Conservation (phyloP, 1,140 invertebrate genomes). For the Drosophila nasuta region DNA sequence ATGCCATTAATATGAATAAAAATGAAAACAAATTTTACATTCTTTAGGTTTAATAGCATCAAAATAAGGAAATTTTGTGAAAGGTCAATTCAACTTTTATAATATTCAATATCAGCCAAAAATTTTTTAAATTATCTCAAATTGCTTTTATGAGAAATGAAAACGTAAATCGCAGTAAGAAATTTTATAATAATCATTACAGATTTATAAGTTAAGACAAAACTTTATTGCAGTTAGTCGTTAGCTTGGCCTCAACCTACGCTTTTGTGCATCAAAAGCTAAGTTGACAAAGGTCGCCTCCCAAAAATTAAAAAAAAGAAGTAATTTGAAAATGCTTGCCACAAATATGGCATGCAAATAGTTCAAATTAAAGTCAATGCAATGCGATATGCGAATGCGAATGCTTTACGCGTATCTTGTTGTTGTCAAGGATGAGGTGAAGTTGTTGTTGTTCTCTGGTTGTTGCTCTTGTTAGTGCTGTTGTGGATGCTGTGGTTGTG, state of each 20-base stretch:
- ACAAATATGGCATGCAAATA: conserved; percentile 49
- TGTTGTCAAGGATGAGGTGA: neutral
- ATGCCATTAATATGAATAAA: too few relatives aligned
- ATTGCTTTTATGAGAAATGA: too few relatives aligned
- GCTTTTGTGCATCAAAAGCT: conserved; percentile 46
- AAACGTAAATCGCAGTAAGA: too few relatives aligned
- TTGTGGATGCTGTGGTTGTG: conserved; percentile 35
- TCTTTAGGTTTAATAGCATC: too few relatives aligned
- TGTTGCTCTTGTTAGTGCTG: conserved; percentile 12
- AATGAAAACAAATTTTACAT: too few relatives aligned
- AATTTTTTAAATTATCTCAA: too few relatives aligned
- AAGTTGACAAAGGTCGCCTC: conserved; percentile 31
- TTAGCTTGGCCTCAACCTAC: conserved; percentile 4
- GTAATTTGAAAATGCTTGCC: neutral
- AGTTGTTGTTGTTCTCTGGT: conserved; percentile 9
- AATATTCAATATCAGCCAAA: too few relatives aligned
- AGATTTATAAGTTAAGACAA: too few relatives aligned
- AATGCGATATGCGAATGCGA: conserved; percentile 35
- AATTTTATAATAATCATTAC: too few relatives aligned
- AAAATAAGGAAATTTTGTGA: too few relatives aligned
- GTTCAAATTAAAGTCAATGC: conserved; percentile 27
- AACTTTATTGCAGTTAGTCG: conserved; percentile 16
- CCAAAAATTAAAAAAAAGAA: neutral
- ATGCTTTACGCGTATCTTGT: neutral
- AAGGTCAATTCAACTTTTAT: too few relatives aligned